These are phyloP conservation scores for Rhizomys pruinosus DNA, from an alignment of 2,113 vertebrate species.

Conservation along the genomic window DNA sequence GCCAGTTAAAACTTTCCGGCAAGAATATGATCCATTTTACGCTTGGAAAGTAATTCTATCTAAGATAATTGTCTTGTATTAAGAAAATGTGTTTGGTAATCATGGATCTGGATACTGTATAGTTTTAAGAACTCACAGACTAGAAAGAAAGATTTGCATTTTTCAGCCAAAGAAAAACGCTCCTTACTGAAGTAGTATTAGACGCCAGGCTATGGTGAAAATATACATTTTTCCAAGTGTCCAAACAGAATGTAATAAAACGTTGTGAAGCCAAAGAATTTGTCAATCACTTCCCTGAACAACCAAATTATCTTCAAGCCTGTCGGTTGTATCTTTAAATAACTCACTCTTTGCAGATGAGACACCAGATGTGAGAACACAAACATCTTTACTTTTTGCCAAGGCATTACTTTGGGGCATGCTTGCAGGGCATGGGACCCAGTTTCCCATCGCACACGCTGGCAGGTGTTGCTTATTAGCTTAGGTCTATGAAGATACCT, in stretches of 20 bases:
- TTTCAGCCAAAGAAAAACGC: slow-evolving; percentile 61
- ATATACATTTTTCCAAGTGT: slow-evolving; percentile 16
- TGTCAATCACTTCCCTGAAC: not conserved
- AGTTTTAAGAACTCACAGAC: slow-evolving; percentile 16
- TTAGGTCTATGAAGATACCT: not conserved
- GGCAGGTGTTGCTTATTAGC: no score
- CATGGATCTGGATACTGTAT: slow-evolving; percentile 53
- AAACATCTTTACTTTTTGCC: not conserved
- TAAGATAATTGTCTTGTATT: slow-evolving; percentile 51
- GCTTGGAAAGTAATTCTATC: slow-evolving; percentile 58
- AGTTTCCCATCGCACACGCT: not conserved
- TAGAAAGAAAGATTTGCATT: slow-evolving; percentile 42
- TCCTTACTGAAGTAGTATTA: slow-evolving; percentile 22
- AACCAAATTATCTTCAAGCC: not conserved
- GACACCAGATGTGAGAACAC: not conserved
- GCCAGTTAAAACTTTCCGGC: slow-evolving; percentile 31
- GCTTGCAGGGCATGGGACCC: not conserved
- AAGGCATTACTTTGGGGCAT: not conserved
- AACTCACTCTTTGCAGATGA: not conserved
- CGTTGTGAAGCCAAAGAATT: slow-evolving; percentile 15
- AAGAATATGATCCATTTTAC: slow-evolving; percentile 47
- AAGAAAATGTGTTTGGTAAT: slow-evolving; percentile 56
- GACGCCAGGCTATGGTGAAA: not conserved
- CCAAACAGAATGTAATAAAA: slow-evolving; percentile 17
- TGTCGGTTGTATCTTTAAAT: not conserved